Evolutionary conservation across 2,113 vertebrate genomes (phyloP).

Genomic region (Ailurus styani): DNA sequence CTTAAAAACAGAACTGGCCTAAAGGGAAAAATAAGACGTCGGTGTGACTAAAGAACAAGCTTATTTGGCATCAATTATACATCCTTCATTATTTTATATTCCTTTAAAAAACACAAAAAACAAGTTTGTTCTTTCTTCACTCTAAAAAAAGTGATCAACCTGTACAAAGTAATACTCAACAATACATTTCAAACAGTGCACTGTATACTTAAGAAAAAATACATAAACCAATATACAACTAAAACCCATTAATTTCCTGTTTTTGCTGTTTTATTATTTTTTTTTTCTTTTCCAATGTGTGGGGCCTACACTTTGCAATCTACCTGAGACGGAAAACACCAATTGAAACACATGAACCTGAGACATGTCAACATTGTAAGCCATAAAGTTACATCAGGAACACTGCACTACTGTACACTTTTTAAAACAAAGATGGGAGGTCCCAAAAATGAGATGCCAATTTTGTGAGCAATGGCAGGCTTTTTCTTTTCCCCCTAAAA

Average conservation of each 20-base stretch:
- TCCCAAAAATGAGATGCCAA: conserved; percentile 73
- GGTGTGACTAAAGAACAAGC: conserved; percentile 86
- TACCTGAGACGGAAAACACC: conserved; percentile 92
- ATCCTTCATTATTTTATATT: conserved; percentile 76
- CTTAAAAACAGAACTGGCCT: conserved; percentile 86
- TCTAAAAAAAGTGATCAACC: conserved; percentile 84
- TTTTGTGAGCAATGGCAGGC: conserved; percentile 26
- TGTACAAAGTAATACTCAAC: conserved; percentile 92
- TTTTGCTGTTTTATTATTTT: conserved; percentile 64
- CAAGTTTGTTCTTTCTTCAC: conserved; percentile 89
- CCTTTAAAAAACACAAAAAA: conserved; percentile 79
- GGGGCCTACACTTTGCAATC: conserved; percentile 88
- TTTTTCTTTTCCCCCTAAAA: neutral
- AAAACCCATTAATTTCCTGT: conserved; percentile 81
- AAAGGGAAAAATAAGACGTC: conserved; percentile 78
- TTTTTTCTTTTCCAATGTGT: conserved; percentile 79
- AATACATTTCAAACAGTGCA: conserved; percentile 91
- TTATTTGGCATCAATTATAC: conserved; percentile 82
- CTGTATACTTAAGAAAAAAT: conserved; percentile 87
- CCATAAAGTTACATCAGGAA: conserved; percentile 86
- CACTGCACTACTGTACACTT: conserved; percentile 86
- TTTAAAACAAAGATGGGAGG: conserved; percentile 82
- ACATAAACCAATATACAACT: conserved; percentile 88
- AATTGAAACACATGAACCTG: conserved; percentile 89
- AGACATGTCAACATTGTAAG: conserved; percentile 88